Percentiles rank a stretch among this genome's conserved stretches.
These are phyloP conservation scores for Griposia aprilina DNA, from an alignment of 2,888 invertebrate genomes.

Conservation along the genomic window DNA sequence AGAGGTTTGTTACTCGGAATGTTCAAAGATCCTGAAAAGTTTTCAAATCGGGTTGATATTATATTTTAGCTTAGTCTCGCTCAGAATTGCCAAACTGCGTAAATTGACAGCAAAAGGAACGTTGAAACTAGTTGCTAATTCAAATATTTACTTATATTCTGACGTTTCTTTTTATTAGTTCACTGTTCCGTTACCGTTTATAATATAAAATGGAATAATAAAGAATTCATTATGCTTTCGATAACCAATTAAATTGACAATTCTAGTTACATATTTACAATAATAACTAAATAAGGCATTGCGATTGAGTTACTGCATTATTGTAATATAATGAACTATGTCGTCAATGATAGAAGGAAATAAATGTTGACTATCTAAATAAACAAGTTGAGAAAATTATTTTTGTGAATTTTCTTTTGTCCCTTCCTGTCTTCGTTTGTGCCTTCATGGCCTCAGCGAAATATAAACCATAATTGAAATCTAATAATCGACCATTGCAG, in stretches of 20 bases:
- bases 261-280: slow-evolving; percentile 68
- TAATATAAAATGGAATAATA: neutral
- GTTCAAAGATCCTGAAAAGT: neutral
- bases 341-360: slow-evolving; percentile 70
- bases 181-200: neutral
- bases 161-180: neutral
- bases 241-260: slow-evolving; percentile 56
- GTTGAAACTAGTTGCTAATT: neutral
- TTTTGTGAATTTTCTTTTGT: slow-evolving; percentile 29
- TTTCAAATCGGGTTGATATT: neutral
- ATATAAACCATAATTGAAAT: neutral
- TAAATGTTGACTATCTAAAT: slow-evolving; percentile 77
- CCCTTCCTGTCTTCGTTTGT: slow-evolving; percentile 4
- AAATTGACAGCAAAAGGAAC: neutral
- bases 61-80: neutral
- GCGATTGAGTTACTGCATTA: slow-evolving; percentile 70
- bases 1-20: neutral
- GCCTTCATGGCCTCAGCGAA: neutral
- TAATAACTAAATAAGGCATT: slow-evolving; percentile 70
- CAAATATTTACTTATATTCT: neutral
- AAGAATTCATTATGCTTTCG: neutral
- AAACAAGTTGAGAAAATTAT: slow-evolving; percentile 76
- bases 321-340: slow-evolving; percentile 67
- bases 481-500: neutral
- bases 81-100: neutral